Base-by-base conservation (phyloP, 2,888 invertebrate genomes). In the Dasysyrphus tricinctus region DNA sequence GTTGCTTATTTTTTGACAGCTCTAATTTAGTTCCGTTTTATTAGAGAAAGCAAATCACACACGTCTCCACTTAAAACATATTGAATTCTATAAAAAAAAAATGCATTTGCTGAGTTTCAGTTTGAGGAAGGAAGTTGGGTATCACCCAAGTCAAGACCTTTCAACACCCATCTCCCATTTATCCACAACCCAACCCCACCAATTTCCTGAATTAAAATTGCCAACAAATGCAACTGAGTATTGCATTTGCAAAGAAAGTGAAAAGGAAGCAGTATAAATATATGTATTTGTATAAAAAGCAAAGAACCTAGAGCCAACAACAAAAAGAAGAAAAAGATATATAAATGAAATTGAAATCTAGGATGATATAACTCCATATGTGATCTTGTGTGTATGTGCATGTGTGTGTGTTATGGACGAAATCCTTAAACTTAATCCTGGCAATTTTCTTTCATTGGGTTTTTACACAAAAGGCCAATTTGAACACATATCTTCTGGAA, bases 391-490 rank as follows among this genome's bases (percentile, higher is more conserved):
- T 19, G 19, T 69, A 56, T 61, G 67, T 32, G n/a, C n/a, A n/a
- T n/a, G 49, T 24, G 44, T 63, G 29, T 42, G 59, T 73, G 42
- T 69, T 69, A 49, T 61, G 34, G 75, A 63, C 67, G 69, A 89
- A 88, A 88, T 88, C 88, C 88, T 88, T 87, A 81, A 89, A 88
- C 86, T 88, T 89, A 89, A 89, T 89, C 88, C 88, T 69, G 84
- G 69, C 89, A 89, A 88, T 89, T 89, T 88, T 88, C 89, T 88
- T 88, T 88, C 88, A 88, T 88, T 82, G 86, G 85, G 82, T 88
- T 82, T 72, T 82, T 79, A 79, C 86, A 86, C 86, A 86, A 86
- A 86, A 86, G 86, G 78, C 86, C 86, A 86, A 86, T 86, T 86
- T 86, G 82, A 86, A 67, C 37, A 75, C 77, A 78, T 74, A 70